A percentile compares a stretch with the other conserved stretches of the same genome.
These are phyloP conservation scores for Catostylus mosaicus DNA, from an alignment of 30 jellyfish, hydroid and myxozoan genomes.

Conservation along the genomic window DNA sequence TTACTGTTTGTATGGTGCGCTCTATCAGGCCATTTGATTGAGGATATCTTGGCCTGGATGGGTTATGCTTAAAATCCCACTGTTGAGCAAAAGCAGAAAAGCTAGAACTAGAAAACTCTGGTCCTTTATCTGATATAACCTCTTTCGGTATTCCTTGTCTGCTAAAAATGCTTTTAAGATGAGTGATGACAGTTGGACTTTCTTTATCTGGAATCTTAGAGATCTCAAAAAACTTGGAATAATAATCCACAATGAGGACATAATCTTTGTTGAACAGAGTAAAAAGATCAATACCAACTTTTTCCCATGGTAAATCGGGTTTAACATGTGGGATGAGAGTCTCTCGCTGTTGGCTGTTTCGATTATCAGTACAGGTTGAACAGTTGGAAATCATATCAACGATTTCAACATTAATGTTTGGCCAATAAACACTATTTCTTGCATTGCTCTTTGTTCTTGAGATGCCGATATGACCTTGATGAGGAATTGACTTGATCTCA, in stretches of 20 bases:
- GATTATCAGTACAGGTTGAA: constrained; percentile 7
- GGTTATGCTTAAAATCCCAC: constrained; percentile 49
- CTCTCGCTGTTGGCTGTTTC: constrained; percentile 38
- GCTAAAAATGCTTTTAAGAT: neutral
- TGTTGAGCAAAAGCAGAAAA: neutral
- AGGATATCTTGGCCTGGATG: constrained; percentile 44
- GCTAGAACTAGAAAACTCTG: constrained; percentile 28
- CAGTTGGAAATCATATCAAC: constrained; percentile 19
- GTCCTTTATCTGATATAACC: constrained; percentile 41
- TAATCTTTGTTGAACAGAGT: constrained; percentile 16
- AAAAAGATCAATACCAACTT: constrained; percentile 62
- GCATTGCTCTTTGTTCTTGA: constrained; percentile 47
- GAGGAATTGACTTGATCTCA: constrained; percentile 18
- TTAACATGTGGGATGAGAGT: constrained; percentile 37
- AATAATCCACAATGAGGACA: constrained; percentile 52
- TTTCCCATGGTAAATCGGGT: constrained; percentile 49
- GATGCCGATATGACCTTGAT: constrained; percentile 61
- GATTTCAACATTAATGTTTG: constrained; percentile 34
- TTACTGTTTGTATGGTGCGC: constrained; percentile 57
- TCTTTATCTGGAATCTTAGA: constrained; percentile 2
- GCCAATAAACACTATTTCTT: constrained; percentile 48
- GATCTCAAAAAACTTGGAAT: constrained; percentile 57
- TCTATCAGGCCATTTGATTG: constrained; percentile 41
- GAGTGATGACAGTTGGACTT: neutral
- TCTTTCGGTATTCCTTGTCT: constrained; percentile 44